Conservation (phyloP, 2,113 vertebrate genomes). For the Struthidea cinerea region DNA sequence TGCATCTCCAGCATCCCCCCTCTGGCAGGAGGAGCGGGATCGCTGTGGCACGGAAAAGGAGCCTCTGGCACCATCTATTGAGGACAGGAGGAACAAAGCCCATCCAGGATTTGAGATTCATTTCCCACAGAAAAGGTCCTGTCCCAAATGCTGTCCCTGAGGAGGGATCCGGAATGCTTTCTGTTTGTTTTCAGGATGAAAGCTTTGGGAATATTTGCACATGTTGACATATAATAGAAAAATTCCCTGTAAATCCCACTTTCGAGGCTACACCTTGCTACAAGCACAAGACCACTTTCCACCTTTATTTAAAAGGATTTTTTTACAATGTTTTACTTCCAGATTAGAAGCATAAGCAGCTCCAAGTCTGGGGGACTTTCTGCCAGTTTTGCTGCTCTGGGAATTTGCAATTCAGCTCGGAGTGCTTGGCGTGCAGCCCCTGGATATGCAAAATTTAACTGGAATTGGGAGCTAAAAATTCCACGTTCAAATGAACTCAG, state of each 20-base stretch:
- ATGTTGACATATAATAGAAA: background rate
- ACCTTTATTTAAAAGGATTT: background rate
- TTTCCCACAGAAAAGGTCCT: background rate
- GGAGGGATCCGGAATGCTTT: background rate
- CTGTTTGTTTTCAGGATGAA: background rate
- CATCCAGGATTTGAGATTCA: background rate
- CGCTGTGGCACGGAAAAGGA: background rate
- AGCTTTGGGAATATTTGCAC: background rate
- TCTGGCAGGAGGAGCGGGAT: background rate
- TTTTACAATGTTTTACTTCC: background rate
- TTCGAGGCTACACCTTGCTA: background rate
- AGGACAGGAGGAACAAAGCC: conserved; percentile 40
- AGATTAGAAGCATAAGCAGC: background rate
- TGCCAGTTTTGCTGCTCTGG: conserved; percentile 5
- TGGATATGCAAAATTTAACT: background rate
- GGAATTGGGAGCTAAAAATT: background rate
- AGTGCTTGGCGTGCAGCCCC: background rate
- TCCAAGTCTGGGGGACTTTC: background rate
- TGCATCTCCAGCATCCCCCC: background rate
- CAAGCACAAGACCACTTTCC: background rate
- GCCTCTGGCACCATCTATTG: conserved; percentile 62
- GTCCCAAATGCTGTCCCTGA: background rate
- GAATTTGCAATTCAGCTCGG: background rate
- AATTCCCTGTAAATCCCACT: background rate
- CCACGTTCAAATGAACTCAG: background rate